Base-by-base conservation (phyloP, 2,888 invertebrate genomes). In the Thera britannica region DNA sequence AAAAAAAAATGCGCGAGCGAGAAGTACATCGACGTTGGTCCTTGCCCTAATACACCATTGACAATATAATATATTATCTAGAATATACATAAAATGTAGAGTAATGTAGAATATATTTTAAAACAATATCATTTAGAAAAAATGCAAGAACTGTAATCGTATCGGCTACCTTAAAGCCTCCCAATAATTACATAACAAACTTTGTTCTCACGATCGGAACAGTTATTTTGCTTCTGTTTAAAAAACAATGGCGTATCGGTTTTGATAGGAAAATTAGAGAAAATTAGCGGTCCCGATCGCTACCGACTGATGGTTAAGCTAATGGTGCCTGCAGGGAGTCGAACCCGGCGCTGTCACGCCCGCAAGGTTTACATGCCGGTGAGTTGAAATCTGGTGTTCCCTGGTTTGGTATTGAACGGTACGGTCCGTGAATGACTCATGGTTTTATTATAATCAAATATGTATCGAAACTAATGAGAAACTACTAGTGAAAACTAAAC, bases 241-340 rank as follows among this genome's bases (percentile, higher is more conserved):
- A 86, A 88, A 87, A 89, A 89, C 85, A 86, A 87, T 83, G 80
- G 77, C 81, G 87, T 86, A 85, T 88, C 85, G 90, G 79, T 88
- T 93, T 90, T 93, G 93, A 93, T 93, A 92, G 87, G 93, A 92
- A 93, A 93, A 93, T 93, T 92, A 93, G 92, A 87, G 90, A 89
- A 92, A 93, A 93, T 93, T 93, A 93, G 90, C 85, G 86, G 87
- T 85, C 83, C 79, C 79, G 76, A 83, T 81, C 78, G 80, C 93
- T 93, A 93, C 93, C 87, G 93, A 78, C 89, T 88, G 92, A 90
- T 90, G 88, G 92, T 92, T 93, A 23, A 92, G 82, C 80, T 93
- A 93, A 93, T 93, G 77, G 90, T 87, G 93, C 92, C 93, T 88
- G 81, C 84, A 85, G 91, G 93, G 90, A 83, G 77, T 83, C 87